Base-by-base conservation (phyloP, 1,140 invertebrate species). In the Orussus abietinus region DNA sequence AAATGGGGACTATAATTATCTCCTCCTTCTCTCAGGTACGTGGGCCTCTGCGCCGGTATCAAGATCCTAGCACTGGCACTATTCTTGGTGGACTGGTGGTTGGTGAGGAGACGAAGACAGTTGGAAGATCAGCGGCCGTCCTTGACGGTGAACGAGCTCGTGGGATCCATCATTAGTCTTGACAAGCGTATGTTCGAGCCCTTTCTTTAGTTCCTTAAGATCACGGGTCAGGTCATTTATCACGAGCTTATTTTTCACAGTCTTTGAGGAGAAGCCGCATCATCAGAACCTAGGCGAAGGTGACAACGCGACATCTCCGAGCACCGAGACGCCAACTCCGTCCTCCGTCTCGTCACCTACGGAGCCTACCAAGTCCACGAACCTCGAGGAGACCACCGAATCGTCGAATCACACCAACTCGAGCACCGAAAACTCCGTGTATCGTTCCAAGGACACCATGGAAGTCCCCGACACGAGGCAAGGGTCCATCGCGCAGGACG, bases 41-140 rank as follows among this genome's bases (percentile, higher is more conserved):
- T 92, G 38, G 90, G 90, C 17, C 77, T 94, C 3, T 93, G 90
- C 64, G 87, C 88, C 19, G 85, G 85, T n/a, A 88, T 96, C 28
- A 96, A 96, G 70, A 82, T 92, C 38, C 70, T 94, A 25, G 90
- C 90, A 1, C 66, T 91, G 21, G 81, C 84, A 10, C 82, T 95
- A 57, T 96, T 95, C 66, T 66, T 90, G 12, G 77, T 90, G 26
- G 91, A 94, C 59, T 96, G 89, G 88, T 88, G 89, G 81, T 68
- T 89, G 6, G 82, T 95, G 11, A 81, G 89, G 38, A 78, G 84
- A 56, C 81, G 85, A 57, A 83, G 80, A 59, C 80, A 88, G 50
- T 71, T 88, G 13, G 85, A 89, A 54, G 83, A 88, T 38, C 76
- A 78, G 48, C 76, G 83, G 42, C 80, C 82, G 4, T 67, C 72